phyloP scores from a whole-genome alignment of 2,888 invertebrate species.

The Odontothrips loti region DNA sequence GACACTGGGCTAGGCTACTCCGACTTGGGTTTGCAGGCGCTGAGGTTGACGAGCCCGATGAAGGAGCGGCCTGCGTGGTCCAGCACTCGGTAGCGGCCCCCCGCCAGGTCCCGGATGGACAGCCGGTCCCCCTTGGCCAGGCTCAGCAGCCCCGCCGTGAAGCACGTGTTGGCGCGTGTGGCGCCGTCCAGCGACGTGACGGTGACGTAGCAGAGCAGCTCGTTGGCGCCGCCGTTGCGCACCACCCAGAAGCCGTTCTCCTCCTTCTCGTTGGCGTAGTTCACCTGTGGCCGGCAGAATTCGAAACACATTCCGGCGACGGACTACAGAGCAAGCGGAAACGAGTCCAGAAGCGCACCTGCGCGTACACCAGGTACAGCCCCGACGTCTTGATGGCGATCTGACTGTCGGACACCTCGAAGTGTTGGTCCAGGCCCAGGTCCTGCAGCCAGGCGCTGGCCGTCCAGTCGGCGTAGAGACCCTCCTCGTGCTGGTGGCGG shows the following conservation, averaged over 20 bases:
- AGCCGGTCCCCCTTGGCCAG: background rate
- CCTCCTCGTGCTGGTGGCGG: background rate
- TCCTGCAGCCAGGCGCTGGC: background rate
- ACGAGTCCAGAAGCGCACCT: background rate
- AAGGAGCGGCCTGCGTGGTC: constrained; percentile 9
- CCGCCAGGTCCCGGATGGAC: background rate
- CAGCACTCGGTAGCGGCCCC: constrained; percentile 2
- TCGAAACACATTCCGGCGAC: background rate
- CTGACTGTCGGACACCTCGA: background rate
- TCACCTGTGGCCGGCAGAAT: background rate
- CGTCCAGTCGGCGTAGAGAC: background rate
- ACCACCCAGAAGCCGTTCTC: constrained; percentile 16
- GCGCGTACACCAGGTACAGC: constrained; percentile 17
- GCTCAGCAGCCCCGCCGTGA: background rate
- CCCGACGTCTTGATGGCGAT: background rate
- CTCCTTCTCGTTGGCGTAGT: constrained; percentile 16
- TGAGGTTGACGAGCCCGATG: background rate
- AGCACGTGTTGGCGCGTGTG: constrained; percentile 11
- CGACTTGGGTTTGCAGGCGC: background rate
- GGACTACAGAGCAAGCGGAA: too few species aligned
- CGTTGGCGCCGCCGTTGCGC: background rate
- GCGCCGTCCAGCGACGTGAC: background rate
- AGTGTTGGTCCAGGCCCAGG: constrained; percentile 4
- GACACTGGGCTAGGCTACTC: background rate
- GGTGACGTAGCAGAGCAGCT: background rate